Percentiles rank a stretch among this genome's conserved stretches.
phyloP scores from a whole-genome alignment of 2,113 vertebrate genomes.

The Pelvicachromis taeniatus region DNA sequence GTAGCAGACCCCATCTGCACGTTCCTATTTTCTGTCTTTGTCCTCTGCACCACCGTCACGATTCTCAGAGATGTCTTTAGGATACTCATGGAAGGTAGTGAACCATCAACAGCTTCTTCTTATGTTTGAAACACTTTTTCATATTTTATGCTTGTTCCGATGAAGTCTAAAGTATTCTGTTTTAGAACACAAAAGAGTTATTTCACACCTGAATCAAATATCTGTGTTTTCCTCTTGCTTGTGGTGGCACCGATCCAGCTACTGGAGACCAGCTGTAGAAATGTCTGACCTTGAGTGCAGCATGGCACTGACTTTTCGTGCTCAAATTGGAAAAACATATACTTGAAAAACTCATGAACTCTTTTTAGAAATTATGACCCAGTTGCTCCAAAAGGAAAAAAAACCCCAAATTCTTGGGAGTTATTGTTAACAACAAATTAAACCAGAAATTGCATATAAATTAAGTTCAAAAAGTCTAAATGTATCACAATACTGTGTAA shows the following conservation, averaged over 20 bases:
- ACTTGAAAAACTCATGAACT: background rate
- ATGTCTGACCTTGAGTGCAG: background rate
- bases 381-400: background rate
- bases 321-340: background rate
- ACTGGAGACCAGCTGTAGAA: background rate
- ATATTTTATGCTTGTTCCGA: background rate
- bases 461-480: too few relatives aligned
- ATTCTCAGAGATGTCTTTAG: constrained; percentile 92
- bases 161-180: background rate
- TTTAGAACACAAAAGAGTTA: background rate
- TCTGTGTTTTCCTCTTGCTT: background rate
- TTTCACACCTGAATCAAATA: background rate
- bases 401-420: too few relatives aligned
- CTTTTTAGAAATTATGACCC: background rate
- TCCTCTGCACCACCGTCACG: constrained; percentile 89
- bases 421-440: too few relatives aligned
- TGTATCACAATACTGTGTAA: too few relatives aligned
- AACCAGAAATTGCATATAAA: too few relatives aligned
- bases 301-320: background rate
- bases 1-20: constrained; percentile 94
- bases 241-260: background rate
- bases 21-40: constrained; percentile 93
- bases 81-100: constrained; percentile 93
- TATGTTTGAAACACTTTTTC: background rate
- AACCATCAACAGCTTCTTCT: background rate